phyloP scores from a whole-genome alignment of 2,888 invertebrate genomes.

The Harpagoxenus sublaevis region DNA sequence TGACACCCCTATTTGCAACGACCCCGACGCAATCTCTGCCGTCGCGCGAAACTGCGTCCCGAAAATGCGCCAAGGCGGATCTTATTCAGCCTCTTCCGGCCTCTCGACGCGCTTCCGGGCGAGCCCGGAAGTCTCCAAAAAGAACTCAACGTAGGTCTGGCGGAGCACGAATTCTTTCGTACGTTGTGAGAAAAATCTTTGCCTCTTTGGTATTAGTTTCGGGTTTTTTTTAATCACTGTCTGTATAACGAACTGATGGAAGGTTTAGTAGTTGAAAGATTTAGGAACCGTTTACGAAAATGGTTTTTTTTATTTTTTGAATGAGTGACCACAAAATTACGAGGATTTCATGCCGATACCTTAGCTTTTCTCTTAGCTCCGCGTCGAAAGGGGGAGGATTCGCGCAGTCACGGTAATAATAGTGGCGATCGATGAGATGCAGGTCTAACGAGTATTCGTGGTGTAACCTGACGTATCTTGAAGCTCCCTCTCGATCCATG shows the following conservation, averaged over 20 bases:
- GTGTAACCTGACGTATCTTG: constrained; percentile 5
- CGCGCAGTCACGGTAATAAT: not conserved
- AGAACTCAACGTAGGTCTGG: not conserved
- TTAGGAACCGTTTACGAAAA: not conserved
- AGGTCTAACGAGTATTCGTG: not conserved
- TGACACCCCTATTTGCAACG: constrained; percentile 82
- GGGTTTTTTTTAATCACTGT: not conserved
- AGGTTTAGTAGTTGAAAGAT: not conserved
- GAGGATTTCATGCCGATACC: not conserved
- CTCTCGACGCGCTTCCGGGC: constrained; percentile 74
- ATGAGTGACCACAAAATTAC: not conserved
- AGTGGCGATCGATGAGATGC: constrained; percentile 11
- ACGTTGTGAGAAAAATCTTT: not conserved
- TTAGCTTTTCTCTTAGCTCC: not conserved
- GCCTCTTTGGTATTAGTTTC: not conserved
- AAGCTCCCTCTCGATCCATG: constrained; percentile 37
- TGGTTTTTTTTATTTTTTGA: not conserved
- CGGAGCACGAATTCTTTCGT: constrained; percentile 4
- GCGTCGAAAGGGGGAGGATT: not conserved
- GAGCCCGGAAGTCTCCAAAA: constrained; percentile 51
- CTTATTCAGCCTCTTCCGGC: constrained; percentile 79
- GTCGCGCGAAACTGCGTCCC: constrained; percentile 64
- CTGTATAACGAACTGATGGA: too few species aligned
- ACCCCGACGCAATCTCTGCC: constrained; percentile 74
- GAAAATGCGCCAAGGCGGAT: constrained; percentile 77